Conservation (phyloP, 2,113 vertebrate species). For the Girardinichthys multiradiatus region DNA sequence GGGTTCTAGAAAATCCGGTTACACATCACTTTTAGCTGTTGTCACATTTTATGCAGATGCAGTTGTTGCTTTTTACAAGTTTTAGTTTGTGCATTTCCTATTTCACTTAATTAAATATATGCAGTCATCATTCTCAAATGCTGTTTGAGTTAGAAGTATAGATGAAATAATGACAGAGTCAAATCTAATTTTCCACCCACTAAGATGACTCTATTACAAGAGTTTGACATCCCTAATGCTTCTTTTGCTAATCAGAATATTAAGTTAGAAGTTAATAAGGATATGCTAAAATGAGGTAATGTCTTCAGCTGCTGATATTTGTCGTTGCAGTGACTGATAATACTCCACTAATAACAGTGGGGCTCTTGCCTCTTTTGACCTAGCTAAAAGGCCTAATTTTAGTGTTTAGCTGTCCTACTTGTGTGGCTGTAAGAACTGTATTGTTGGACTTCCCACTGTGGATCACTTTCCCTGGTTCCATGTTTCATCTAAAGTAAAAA, state of each 20-base stretch:
- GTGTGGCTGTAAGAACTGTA: background rate
- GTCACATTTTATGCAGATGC: background rate
- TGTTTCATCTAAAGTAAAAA: background rate
- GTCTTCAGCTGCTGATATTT: background rate
- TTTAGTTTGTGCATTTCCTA: constrained; percentile 4
- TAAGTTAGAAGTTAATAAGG: background rate
- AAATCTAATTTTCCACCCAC: constrained; percentile 4
- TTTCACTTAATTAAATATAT: constrained; percentile 17
- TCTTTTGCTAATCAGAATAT: background rate
- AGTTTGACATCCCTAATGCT: background rate
- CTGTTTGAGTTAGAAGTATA: constrained; percentile 14
- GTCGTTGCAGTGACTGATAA: background rate
- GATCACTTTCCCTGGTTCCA: background rate
- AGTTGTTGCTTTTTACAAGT: background rate
- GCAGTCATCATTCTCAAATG: background rate
- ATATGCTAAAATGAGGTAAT: background rate
- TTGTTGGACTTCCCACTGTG: background rate
- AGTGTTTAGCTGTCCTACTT: background rate
- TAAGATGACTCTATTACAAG: background rate
- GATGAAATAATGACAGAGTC: constrained; percentile 3
- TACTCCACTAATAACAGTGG: background rate
- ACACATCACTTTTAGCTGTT: background rate
- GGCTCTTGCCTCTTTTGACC: background rate
- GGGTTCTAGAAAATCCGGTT: background rate
- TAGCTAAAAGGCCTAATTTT: background rate